A percentile compares a stretch with the other conserved stretches of the same genome.
These are phyloP conservation scores for Lepeophtheirus nordmannii DNA, from an alignment of 2,888 invertebrate species.

Conservation along the genomic window DNA sequence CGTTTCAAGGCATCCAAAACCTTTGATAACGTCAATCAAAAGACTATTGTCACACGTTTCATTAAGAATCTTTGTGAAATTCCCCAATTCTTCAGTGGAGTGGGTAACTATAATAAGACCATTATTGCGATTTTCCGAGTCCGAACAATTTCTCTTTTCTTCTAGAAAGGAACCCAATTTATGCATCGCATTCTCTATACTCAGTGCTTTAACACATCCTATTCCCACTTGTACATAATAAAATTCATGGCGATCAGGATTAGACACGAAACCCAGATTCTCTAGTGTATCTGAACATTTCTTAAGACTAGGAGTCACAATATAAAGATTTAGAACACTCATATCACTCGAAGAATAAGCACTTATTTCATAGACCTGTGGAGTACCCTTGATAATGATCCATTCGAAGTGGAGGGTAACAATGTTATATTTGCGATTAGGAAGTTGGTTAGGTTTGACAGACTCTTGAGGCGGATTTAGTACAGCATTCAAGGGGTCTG, in stretches of 20 bases:
- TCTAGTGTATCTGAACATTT: slow-evolving; percentile 4
- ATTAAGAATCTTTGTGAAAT: background rate
- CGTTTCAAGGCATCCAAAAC: slow-evolving; percentile 6
- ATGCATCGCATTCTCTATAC: slow-evolving; percentile 6
- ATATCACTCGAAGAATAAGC: slow-evolving; percentile 9
- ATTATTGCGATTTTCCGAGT: slow-evolving; percentile 15
- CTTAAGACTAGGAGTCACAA: slow-evolving; percentile 6
- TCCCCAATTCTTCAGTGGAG: background rate
- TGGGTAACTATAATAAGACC: slow-evolving; percentile 7
- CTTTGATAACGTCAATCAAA: slow-evolving; percentile 11
- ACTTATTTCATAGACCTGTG: slow-evolving; percentile 19
- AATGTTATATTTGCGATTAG: slow-evolving; percentile 9
- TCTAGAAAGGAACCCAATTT: slow-evolving; percentile 13
- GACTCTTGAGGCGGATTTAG: background rate
- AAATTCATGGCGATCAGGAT: background rate
- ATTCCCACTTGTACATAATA: slow-evolving; percentile 17
- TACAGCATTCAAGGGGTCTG: slow-evolving; percentile 15
- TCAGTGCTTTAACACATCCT: slow-evolving; percentile 15
- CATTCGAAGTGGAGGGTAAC: slow-evolving; percentile 10
- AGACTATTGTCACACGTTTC: slow-evolving; percentile 9
- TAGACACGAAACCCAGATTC: slow-evolving; percentile 7
- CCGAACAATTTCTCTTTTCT: slow-evolving; percentile 2
- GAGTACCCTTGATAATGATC: slow-evolving; percentile 6
- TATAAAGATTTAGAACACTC: background rate
- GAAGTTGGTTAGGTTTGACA: background rate